These are phyloP conservation scores for Periplaneta americana DNA, from an alignment of 1,140 invertebrate species.

Conservation along the genomic window DNA sequence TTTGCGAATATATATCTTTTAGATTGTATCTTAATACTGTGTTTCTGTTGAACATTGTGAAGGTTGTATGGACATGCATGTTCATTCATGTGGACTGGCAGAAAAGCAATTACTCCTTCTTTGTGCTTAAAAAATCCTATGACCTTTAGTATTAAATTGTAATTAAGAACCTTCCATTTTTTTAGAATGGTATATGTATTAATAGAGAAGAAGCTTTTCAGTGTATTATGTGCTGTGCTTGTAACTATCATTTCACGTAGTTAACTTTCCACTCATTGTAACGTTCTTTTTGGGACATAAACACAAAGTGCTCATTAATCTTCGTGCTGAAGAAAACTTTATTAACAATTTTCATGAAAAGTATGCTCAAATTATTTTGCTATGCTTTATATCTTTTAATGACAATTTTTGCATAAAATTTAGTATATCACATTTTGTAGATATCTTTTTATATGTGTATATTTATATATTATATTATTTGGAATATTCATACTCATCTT, in stretches of 20 bases:
- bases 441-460: neutral
- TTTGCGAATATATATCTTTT: too few species aligned
- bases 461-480: neutral
- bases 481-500: neutral
- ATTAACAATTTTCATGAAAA: neutral
- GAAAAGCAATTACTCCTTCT: too few species aligned
- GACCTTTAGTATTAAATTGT: neutral
- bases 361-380: neutral
- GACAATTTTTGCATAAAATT: neutral
- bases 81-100: too few species aligned
- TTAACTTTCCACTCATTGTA: neutral
- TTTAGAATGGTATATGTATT: neutral
- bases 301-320: neutral
- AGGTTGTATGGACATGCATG: too few species aligned
- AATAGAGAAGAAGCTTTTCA: neutral
- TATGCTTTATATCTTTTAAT: neutral
- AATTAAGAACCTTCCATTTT: neutral
- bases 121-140: too few species aligned
- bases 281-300: neutral
- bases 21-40: too few species aligned
- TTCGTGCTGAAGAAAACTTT: neutral
- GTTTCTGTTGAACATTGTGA: too few species aligned
- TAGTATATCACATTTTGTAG: neutral
- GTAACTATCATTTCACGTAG: neutral
- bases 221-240: neutral